phyloP scores from a whole-genome alignment of 92 coral and sea anemone genomes.

The Porites divaricata region DNA sequence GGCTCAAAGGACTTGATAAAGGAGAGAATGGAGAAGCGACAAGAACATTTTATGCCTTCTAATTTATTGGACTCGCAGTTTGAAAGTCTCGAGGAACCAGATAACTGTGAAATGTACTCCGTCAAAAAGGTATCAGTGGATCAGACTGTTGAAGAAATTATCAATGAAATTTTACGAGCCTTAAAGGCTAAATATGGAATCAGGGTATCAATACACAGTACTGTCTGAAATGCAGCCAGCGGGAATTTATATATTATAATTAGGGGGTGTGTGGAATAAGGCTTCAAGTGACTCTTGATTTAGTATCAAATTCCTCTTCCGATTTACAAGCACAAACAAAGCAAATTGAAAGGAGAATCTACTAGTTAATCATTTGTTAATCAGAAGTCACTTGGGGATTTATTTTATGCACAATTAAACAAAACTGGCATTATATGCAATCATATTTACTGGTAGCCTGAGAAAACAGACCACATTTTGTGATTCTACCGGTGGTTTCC shows the following conservation, averaged over 20 bases:
- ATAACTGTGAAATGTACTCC: constrained; percentile 50
- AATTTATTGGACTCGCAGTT: constrained; percentile 85
- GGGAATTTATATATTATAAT: background rate
- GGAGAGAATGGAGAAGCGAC: constrained; percentile 70
- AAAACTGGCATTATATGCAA: too few relatives aligned
- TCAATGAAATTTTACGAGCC: constrained; percentile 64
- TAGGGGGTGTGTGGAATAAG: too few relatives aligned
- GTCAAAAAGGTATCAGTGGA: constrained; percentile 64
- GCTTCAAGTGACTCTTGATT: too few relatives aligned
- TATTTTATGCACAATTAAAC: too few relatives aligned
- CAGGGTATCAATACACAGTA: constrained; percentile 71
- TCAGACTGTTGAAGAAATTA: constrained; percentile 73
- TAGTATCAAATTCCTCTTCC: too few relatives aligned
- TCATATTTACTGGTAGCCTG: too few relatives aligned
- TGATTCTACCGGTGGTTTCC: too few relatives aligned
- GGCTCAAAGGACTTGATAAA: constrained; percentile 82
- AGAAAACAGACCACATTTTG: too few relatives aligned
- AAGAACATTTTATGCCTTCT: constrained; percentile 82
- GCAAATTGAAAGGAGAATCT: too few relatives aligned
- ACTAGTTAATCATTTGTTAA: too few relatives aligned
- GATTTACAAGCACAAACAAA: too few relatives aligned
- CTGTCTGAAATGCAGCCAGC: constrained; percentile 36
- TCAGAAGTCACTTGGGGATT: too few relatives aligned
- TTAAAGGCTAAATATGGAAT: constrained; percentile 62
- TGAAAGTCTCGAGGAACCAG: constrained; percentile 74